These are phyloP conservation scores for Amblyopsis hoosieri DNA, from an alignment of 2,797 vertebrate species.

Conservation along the genomic window DNA sequence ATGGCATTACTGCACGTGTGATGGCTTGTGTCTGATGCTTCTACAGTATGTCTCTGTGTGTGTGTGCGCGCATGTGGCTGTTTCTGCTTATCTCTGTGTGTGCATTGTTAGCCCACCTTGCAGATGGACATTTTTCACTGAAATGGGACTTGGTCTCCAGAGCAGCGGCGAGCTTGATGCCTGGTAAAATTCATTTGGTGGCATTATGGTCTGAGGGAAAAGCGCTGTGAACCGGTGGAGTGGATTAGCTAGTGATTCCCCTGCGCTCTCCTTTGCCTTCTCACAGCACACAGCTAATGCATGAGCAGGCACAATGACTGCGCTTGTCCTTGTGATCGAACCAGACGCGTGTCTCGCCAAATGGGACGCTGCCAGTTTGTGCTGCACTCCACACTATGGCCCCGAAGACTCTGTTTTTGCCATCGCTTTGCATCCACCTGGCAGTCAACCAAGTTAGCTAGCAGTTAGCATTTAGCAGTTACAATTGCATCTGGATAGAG, in stretches of 20 bases:
- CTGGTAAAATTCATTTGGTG: slow-evolving; percentile 61
- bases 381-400: slow-evolving; percentile 17
- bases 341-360: slow-evolving; percentile 56
- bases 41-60: slow-evolving; percentile 14
- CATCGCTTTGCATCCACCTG: slow-evolving; percentile 44
- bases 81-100: neutral
- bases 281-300: slow-evolving; percentile 63
- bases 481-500: too few species aligned
- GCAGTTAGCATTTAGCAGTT: neutral
- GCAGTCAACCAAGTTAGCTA: slow-evolving; percentile 40
- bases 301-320: slow-evolving; percentile 46
- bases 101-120: slow-evolving; percentile 16
- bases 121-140: slow-evolving; percentile 54
- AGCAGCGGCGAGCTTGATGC: slow-evolving; percentile 52
- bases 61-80: slow-evolving; percentile 13
- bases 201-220: slow-evolving; percentile 61
- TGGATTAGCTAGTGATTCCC: slow-evolving; percentile 71
- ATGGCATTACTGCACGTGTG: too few species aligned
- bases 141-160: slow-evolving; percentile 56
- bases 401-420: slow-evolving; percentile 17
- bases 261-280: slow-evolving; percentile 52
- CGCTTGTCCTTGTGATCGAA: slow-evolving; percentile 57
- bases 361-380: slow-evolving; percentile 39
- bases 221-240: slow-evolving; percentile 61
- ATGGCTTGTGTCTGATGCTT: too few species aligned